A percentile compares a stretch with the other conserved stretches of the same genome.
Evolutionary conservation across 2,797 vertebrate species (phyloP).

Genomic region (Thripadectes ignobilis): DNA sequence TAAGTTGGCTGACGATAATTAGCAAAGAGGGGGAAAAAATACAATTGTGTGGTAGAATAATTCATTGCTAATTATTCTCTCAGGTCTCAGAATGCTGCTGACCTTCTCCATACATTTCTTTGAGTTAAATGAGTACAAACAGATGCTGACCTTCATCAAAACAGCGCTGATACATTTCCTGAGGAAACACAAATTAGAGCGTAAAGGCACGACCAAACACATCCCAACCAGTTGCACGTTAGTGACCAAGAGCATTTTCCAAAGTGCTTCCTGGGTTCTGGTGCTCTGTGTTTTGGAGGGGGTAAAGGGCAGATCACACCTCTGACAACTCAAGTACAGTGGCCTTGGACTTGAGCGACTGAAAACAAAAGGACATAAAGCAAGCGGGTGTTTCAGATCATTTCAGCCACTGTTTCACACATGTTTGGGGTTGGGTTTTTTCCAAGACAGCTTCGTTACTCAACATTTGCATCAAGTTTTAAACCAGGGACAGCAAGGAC

Average conservation of each 20-base stretch:
- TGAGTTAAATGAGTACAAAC: slow-evolving; percentile 32
- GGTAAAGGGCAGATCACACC: neutral
- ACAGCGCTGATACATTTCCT: neutral
- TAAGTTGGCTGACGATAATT: slow-evolving; percentile 17
- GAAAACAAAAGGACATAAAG: neutral
- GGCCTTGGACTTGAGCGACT: neutral
- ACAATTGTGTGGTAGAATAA: slow-evolving; percentile 10
- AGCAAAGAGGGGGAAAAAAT: slow-evolving; percentile 1
- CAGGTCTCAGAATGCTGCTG: slow-evolving; percentile 20
- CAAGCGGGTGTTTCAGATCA: neutral
- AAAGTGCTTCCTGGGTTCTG: neutral
- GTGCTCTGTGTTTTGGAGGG: neutral
- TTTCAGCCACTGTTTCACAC: neutral
- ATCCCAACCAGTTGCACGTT: neutral
- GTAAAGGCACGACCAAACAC: neutral
- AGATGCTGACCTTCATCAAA: slow-evolving; percentile 59
- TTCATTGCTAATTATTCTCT: slow-evolving; percentile 53
- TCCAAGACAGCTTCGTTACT: slow-evolving; percentile 36
- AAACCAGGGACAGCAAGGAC: slow-evolving; percentile 46
- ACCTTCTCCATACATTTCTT: slow-evolving; percentile 1
- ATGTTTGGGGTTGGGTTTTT: neutral
- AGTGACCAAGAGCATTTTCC: neutral
- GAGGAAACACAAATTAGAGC: neutral
- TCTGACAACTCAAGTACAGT: neutral
- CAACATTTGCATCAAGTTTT: slow-evolving; percentile 60